phyloP scores from a whole-genome alignment of 2,888 invertebrate species.

The Sepiola atlantica region DNA sequence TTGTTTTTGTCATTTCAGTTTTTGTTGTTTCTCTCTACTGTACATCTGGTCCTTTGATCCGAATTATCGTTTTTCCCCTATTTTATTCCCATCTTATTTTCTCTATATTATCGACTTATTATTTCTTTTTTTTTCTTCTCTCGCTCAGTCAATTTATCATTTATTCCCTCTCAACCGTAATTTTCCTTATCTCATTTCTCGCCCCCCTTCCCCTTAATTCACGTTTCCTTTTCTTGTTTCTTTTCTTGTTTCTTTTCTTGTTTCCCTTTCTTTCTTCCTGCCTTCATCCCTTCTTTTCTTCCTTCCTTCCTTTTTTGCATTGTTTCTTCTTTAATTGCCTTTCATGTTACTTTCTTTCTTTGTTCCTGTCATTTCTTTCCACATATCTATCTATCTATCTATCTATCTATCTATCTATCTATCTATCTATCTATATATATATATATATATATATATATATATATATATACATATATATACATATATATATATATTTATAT shows the following conservation, averaged over 20 bases:
- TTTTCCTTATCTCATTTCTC: neutral
- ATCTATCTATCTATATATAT: neutral
- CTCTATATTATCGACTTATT: neutral
- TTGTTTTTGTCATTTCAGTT: too few species aligned
- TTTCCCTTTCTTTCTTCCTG: neutral
- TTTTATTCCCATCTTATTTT: too few species aligned
- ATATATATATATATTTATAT: slow-evolving; percentile 1
- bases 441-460: neutral
- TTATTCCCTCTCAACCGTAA: neutral
- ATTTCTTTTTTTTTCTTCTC: neutral
- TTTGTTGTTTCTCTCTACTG: too few species aligned
- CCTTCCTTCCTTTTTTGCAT: neutral
- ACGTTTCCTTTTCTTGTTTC: neutral
- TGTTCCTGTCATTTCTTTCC: neutral
- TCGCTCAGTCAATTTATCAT: neutral
- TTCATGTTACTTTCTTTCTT: too few species aligned
- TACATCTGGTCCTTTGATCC: too few species aligned
- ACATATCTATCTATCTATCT: neutral
- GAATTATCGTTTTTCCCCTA: too few species aligned
- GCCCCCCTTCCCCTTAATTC: neutral
- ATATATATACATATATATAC: slow-evolving; percentile 1
- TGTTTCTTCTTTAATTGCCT: neutral
- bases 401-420: neutral
- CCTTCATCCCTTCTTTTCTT: too few species aligned
- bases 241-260: neutral